Base-by-base conservation (phyloP, 1,140 invertebrate genomes). In the Scaptomyza pallida region DNA sequence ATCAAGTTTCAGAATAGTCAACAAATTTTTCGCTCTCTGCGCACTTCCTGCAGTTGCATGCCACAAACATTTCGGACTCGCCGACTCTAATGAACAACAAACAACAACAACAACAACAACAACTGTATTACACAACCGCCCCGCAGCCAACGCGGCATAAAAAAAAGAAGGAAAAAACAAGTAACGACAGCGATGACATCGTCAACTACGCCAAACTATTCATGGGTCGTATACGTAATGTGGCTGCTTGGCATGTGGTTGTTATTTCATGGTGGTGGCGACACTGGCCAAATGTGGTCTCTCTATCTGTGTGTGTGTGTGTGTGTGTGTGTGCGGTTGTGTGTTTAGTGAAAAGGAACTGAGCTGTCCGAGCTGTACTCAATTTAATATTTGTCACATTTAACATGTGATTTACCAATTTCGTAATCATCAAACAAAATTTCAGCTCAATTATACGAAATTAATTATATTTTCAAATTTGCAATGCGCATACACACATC, bases 151-250 rank as follows among this genome's bases (percentile, higher is more conserved):
- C n/a, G n/a, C n/a, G n/a, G n/a, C 3, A 9, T 10, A 33, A 10
- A 16, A 26, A 51, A 26, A 50, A 15, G 9, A 48, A 17, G 13
- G 5, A 19, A 21, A 65, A 57, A 56, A 40, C 33, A 37, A 37
- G 33, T 37, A 71, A 60, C 44, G 12, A 3, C 8, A 37, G 30
- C 54, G 62, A 61, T 70, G 70, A 61, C 81, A 81, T 77, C 78
- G 72, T 81, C 73, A 85, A 77, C 73, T 77, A 77, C 68, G 52
- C 76, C 83, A 76, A 30, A 83, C 81, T 83, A 82, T 82, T 76
- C 68, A 57, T 82, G 79, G 82, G 79, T 71, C 78, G 80, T 86
- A 80, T 83, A 83, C 72, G 71, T 75, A 82, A 82, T 83, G 33
- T 69, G 50, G 67, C 37, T 57, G 33, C 52, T 13, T 55, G 37